Evolutionary conservation across 2,113 vertebrate genomes (phyloP).

Genomic region (Crocuta crocuta): DNA sequence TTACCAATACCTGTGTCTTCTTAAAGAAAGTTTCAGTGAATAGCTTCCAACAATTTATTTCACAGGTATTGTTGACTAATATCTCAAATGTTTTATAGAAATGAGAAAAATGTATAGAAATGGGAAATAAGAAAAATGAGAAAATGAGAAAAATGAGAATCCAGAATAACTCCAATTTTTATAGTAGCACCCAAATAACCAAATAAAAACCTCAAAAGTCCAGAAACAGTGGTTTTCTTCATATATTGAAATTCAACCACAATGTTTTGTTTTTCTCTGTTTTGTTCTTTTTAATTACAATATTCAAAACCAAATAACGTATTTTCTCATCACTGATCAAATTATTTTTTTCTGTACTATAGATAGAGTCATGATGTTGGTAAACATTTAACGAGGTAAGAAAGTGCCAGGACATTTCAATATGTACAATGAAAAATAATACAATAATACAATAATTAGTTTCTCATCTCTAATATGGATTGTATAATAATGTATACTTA

Average conservation of each 20-base stretch:
- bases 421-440: neutral
- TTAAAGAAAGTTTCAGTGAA: neutral
- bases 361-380: neutral
- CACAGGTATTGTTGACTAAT: neutral
- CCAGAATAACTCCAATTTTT: neutral
- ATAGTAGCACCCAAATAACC: neutral
- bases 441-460: neutral
- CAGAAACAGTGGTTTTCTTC: neutral
- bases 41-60: neutral
- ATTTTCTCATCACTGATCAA: neutral
- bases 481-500: neutral
- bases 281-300: neutral
- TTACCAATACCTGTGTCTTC: neutral
- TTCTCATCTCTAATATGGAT: neutral
- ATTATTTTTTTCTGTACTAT: neutral
- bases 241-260: neutral
- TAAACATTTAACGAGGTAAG: neutral
- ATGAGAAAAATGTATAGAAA: neutral
- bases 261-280: neutral
- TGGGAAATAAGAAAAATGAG: neutral
- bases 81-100: neutral
- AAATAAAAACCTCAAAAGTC: neutral
- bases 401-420: neutral
- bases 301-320: neutral
- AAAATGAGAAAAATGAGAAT: neutral